Evolutionary conservation across 2,888 invertebrate species (phyloP).

Genomic region (Rhingia rostrata): DNA sequence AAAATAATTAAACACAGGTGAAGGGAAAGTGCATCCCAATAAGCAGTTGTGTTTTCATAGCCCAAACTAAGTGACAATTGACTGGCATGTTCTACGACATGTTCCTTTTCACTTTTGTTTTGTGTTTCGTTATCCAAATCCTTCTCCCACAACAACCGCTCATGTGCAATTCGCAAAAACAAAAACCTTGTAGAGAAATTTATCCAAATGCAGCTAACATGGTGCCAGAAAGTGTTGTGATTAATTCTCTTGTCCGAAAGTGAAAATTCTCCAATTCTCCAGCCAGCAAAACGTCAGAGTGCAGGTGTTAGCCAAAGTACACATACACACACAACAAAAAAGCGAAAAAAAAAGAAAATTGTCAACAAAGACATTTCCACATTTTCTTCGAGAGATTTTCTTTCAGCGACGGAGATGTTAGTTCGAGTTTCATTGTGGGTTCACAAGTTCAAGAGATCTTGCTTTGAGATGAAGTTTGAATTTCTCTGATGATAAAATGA

Average conservation of each 20-base stretch:
- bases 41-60: constrained; percentile 29
- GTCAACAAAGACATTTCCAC: constrained; percentile 57
- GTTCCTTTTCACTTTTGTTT: constrained; percentile 66
- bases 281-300: constrained; percentile 5
- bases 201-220: neutral
- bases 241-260: constrained; percentile 62
- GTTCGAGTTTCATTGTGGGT: constrained; percentile 13
- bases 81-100: constrained; percentile 55
- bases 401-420: constrained; percentile 5
- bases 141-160: constrained; percentile 51
- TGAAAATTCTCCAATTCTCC: constrained; percentile 56
- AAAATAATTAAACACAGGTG: constrained; percentile 16
- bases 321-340: neutral
- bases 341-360: constrained; percentile 47
- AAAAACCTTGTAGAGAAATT: constrained; percentile 47
- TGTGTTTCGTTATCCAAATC: constrained; percentile 33
- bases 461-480: too few species aligned
- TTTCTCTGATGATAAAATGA: neutral
- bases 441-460: constrained; percentile 23
- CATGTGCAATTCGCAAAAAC: neutral
- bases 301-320: constrained; percentile 50
- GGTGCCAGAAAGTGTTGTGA: constrained; percentile 58
- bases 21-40: constrained; percentile 71
- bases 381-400: constrained; percentile 19
- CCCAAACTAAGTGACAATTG: constrained; percentile 40